A percentile compares a stretch with the other conserved stretches of the same genome.
phyloP scores from a whole-genome alignment of 1,140 invertebrate species.

The Brachionus manjavacas region DNA sequence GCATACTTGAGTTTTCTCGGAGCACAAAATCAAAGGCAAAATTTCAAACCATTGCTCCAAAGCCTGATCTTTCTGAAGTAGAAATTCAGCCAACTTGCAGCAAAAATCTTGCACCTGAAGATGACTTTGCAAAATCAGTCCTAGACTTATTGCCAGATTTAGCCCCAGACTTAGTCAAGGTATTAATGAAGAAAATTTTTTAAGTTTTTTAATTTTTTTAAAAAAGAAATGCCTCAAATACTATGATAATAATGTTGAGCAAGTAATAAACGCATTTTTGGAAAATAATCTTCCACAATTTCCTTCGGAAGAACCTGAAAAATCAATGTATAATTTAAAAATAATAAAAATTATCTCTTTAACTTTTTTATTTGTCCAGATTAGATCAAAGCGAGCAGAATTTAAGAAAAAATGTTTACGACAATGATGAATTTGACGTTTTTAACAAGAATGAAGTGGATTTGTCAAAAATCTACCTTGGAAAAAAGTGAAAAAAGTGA shows the following conservation, averaged over 20 bases:
- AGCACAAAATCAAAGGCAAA: background rate
- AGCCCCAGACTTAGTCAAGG: conserved; percentile 8
- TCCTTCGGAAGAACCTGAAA: background rate
- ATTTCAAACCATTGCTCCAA: background rate
- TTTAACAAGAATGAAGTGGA: conserved; percentile 31
- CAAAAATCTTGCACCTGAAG: background rate
- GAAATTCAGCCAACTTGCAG: background rate
- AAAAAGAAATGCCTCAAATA: conserved; percentile 17
- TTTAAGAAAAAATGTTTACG: conserved; percentile 25
- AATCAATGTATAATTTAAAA: background rate
- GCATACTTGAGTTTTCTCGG: background rate
- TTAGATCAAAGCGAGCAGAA: background rate
- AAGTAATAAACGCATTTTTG: conserved; percentile 21
- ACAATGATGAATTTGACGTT: conserved; percentile 40
- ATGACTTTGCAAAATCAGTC: background rate
- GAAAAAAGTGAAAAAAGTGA: background rate
- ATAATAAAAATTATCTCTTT: background rate
- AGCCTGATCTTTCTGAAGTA: background rate
- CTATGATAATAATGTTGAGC: conserved; percentile 30
- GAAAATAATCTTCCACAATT: conserved; percentile 31
- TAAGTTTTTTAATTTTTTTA: background rate
- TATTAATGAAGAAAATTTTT: background rate
- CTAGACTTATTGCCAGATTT: conserved; percentile 5
- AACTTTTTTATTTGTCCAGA: background rate
- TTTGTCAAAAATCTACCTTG: conserved; percentile 7